Evolutionary conservation across 2,797 vertebrate species (phyloP).

Genomic region (Halcyon smyrnensis): DNA sequence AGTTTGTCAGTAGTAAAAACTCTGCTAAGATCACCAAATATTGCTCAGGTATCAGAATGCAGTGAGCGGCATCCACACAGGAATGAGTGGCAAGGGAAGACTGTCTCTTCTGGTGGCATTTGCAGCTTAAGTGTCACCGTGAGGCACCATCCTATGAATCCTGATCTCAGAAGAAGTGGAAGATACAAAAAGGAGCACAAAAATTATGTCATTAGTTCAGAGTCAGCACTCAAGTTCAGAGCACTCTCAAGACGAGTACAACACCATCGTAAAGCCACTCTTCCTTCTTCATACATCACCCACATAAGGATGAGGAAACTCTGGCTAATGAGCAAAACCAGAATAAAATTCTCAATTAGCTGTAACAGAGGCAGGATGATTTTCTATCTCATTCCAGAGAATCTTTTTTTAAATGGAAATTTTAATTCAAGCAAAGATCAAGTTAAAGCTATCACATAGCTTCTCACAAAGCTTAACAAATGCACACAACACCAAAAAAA

Average conservation of each 20-base stretch:
- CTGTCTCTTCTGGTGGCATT: not conserved
- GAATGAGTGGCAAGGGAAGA: not conserved
- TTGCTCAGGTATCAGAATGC: not conserved
- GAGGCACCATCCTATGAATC: not conserved
- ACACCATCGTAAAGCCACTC: not conserved
- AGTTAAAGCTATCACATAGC: not conserved
- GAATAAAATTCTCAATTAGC: not conserved
- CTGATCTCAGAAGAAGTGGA: not conserved
- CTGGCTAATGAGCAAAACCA: not conserved
- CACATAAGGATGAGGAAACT: not conserved
- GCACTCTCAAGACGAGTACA: not conserved
- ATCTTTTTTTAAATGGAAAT: not conserved
- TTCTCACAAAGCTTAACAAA: not conserved
- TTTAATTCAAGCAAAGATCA: not conserved
- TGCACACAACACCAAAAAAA: not conserved
- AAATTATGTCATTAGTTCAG: not conserved
- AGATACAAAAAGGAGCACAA: not conserved
- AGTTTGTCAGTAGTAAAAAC: not conserved
- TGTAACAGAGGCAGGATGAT: not conserved
- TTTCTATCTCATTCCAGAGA: not conserved
- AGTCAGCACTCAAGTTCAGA: not conserved
- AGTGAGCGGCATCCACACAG: not conserved
- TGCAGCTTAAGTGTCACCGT: not conserved
- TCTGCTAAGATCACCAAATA: accelerated
- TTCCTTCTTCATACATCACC: not conserved